Conservation (phyloP, 2,113 vertebrate species). For the Platysternon megacephalum region DNA sequence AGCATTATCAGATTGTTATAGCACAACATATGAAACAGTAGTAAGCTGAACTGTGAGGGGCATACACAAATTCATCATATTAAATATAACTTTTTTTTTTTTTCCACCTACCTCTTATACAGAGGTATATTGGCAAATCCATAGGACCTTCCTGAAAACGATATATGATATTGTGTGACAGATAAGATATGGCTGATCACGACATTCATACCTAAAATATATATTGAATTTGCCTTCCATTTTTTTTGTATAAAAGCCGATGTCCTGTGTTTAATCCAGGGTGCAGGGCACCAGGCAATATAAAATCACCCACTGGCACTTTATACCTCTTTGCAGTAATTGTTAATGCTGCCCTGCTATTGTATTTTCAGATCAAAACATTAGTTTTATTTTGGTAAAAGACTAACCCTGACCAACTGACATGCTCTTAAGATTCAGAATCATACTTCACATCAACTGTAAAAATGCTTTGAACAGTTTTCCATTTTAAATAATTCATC, state of each 20-base stretch:
- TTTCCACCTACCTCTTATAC: background rate
- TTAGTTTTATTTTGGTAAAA: background rate
- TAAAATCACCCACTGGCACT: background rate
- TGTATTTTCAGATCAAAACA: background rate
- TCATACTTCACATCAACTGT: background rate
- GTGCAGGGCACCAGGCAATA: background rate
- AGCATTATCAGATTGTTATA: background rate
- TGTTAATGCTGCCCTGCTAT: background rate
- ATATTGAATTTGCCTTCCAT: background rate
- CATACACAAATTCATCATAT: background rate
- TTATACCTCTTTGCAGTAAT: background rate
- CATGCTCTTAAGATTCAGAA: background rate
- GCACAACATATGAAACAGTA: background rate
- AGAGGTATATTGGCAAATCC: background rate
- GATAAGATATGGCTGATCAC: background rate
- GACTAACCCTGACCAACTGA: background rate
- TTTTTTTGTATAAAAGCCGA: background rate
- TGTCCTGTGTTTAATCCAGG: background rate
- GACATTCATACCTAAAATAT: background rate
- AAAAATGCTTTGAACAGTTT: background rate
- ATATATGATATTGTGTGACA: background rate
- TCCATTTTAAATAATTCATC: background rate
- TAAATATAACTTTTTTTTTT: background rate
- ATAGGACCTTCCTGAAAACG: background rate
- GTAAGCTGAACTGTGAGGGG: background rate